These are phyloP conservation scores for Lasioglossum calceatum DNA, from an alignment of 2,888 invertebrate genomes.

Conservation along the genomic window DNA sequence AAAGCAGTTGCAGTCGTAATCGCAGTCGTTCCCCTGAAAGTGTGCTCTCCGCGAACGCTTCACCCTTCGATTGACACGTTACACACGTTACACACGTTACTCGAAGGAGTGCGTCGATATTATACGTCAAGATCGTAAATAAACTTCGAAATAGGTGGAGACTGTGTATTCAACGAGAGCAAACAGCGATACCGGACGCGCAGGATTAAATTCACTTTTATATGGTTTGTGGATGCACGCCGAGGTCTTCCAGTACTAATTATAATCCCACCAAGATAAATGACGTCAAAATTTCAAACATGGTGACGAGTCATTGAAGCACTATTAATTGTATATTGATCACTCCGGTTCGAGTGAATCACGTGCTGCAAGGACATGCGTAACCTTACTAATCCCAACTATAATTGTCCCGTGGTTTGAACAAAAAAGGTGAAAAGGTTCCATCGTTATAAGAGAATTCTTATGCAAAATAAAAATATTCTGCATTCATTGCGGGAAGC, in stretches of 20 bases:
- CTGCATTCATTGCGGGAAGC: no score
- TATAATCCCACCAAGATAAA: conserved; percentile 48
- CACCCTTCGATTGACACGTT: neutral
- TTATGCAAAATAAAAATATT: no score
- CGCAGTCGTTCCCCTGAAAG: neutral
- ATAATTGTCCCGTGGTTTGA: conserved; percentile 4
- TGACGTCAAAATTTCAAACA: conserved; percentile 51
- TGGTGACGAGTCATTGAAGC: conserved; percentile 48
- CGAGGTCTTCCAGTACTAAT: conserved; percentile 50
- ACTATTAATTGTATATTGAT: conserved; percentile 50
- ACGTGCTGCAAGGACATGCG: conserved; percentile 36
- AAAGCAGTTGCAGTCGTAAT: neutral
- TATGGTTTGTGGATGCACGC: conserved; percentile 34
- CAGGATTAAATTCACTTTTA: conserved; percentile 41
- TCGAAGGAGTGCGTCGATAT: neutral
- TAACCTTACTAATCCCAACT: conserved; percentile 23
- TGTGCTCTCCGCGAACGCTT: neutral
- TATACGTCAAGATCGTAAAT: neutral
- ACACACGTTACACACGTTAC: neutral
- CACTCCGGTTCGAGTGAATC: conserved; percentile 45
- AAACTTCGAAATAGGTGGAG: conserved; percentile 31
- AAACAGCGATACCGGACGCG: conserved; percentile 6
- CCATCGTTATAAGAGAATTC: neutral
- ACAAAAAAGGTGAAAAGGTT: neutral
- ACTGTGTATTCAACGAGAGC: conserved; percentile 21